phyloP scores from a whole-genome alignment of 1,140 invertebrate species.

The Bombus breviceps region DNA sequence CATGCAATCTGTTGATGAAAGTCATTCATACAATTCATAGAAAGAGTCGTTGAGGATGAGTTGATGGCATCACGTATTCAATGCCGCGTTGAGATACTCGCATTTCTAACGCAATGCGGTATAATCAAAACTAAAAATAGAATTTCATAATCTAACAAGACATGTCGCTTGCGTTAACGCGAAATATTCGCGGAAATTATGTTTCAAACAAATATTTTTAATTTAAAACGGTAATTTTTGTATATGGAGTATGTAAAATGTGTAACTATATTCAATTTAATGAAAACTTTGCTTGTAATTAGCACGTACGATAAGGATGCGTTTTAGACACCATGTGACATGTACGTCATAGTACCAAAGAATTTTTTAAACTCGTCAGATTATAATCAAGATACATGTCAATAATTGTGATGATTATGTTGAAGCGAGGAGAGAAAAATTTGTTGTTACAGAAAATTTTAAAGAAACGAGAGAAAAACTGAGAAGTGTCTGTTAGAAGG shows the following conservation, averaged over 20 bases:
- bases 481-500: not conserved
- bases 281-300: not conserved
- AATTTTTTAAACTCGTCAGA: not conserved
- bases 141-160: constrained; percentile 45
- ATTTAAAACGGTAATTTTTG: not conserved
- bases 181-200: not conserved
- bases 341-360: not conserved
- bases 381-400: not conserved
- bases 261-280: not conserved
- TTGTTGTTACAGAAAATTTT: not conserved
- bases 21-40: not conserved
- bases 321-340: constrained; percentile 27
- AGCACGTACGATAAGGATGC: not conserved
- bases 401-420: not conserved
- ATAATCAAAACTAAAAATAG: constrained; percentile 51
- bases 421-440: not conserved
- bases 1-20: not conserved
- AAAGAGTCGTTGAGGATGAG: not conserved
- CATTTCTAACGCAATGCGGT: constrained; percentile 31
- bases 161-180: not conserved
- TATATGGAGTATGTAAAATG: not conserved
- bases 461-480: not conserved
- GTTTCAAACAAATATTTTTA: not conserved
- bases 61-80: constrained; percentile 16
- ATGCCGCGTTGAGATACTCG: not conserved